Conservation (phyloP, 2,888 invertebrate genomes). For the Choreutis nemorana region DNA sequence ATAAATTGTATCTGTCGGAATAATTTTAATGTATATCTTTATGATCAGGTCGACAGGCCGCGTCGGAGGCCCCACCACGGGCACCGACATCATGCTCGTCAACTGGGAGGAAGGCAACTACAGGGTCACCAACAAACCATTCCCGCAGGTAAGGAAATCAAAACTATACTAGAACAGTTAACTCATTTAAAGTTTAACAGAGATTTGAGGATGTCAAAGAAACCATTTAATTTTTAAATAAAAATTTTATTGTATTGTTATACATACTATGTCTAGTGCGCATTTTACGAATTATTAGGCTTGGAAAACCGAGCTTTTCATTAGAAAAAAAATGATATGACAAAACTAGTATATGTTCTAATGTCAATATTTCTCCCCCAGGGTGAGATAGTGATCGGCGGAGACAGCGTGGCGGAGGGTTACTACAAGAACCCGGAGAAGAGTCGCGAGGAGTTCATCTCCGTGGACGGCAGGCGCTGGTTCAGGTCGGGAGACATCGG, state of each 20-base stretch:
- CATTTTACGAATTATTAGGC: neutral
- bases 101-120: constrained; percentile 97
- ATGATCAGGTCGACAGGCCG: constrained; percentile 72
- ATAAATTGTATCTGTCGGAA: neutral
- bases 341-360: too few relatives aligned
- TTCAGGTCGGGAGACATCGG: constrained; percentile 98
- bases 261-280: too few relatives aligned
- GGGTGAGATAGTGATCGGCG: constrained; percentile 87
- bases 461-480: constrained; percentile 84
- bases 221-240: too few relatives aligned
- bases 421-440: constrained; percentile 93
- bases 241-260: too few relatives aligned
- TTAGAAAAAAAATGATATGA: neutral
- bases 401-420: constrained; percentile 90
- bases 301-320: neutral
- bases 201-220: too few relatives aligned
- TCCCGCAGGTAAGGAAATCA: constrained; percentile 31
- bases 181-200: too few relatives aligned
- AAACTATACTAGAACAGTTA: too few relatives aligned
- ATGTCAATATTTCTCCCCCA: constrained; percentile 13
- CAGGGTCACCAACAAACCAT: constrained; percentile 80
- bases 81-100: constrained; percentile 83
- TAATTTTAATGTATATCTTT: constrained; percentile 6
- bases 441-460: constrained; percentile 89
- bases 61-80: constrained; percentile 88